Base-by-base conservation (phyloP, 2,888 invertebrate genomes). In the Habroteleia sp. region DNA sequence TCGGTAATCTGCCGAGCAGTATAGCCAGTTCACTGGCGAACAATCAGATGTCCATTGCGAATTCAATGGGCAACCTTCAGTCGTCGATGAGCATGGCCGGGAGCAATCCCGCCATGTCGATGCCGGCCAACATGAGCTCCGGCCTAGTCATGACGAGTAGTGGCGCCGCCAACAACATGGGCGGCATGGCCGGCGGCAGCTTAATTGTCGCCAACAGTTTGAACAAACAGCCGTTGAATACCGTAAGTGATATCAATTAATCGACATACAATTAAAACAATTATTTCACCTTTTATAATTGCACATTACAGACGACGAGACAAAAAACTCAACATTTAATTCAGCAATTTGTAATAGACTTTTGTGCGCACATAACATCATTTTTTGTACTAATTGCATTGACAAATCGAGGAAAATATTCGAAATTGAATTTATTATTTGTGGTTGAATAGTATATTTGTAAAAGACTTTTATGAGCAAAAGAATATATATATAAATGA, bases 81-180 rank as follows among this genome's bases (percentile, higher is more conserved):
- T 90, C 90, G 7, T 90, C 90, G 72, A 93, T 93, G 92, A 91
- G 93, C 83, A 93, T 93, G 91, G 83, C 86, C 41, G 84, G 84
- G 16, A 87, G 83, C 78, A 87, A 85, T 81, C 82, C 86, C 60
- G 81, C 84, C 16, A 88, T 88, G 88, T 86, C 88, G 35, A 88
- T 88, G 84, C 86, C 84, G 17, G 85, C 85, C 29, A 85, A 83
- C 65, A 87, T 88, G 86, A 88, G 87, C 77, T 84, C 88, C 41
- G 94, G 93, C 83, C 94, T 95, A 93, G 94, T 95, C 81, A 94
- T 95, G 91, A 94, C 95, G 14, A 95, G 94, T 84, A 93, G 91
- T 77, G 92, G 92, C 72, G 92, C 93, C 83, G 91, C 90, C 58
- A 87, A 87, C 74, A 88, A 82, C 52, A 88, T 90, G 77, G 91